Percentiles rank a stretch among this genome's conserved stretches.
Evolutionary conservation across 2,113 vertebrate species (phyloP).

Genomic region (Gambusia affinis): DNA sequence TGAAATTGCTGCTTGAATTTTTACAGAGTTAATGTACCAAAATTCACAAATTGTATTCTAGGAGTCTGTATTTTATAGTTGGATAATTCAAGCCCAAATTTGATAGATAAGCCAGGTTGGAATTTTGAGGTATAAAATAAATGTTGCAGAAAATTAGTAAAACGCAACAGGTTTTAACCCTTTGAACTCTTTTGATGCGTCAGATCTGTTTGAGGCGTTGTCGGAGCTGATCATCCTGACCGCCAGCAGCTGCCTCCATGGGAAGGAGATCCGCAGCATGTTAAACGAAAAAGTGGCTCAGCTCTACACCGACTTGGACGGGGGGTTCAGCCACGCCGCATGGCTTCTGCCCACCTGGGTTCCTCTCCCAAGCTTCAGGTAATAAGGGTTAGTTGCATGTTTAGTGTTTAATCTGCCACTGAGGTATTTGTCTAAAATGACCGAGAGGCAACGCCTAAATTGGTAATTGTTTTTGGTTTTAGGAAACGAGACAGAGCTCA

Average conservation of each 20-base stretch:
- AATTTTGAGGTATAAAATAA: too few relatives aligned
- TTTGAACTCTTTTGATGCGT: not conserved
- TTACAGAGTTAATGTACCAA: not conserved
- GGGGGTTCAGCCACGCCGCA: constrained; percentile 92
- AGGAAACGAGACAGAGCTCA: constrained; percentile 94
- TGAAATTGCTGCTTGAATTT: not conserved
- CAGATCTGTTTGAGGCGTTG: constrained; percentile 94
- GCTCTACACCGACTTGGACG: constrained; percentile 94
- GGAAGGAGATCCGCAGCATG: constrained; percentile 90
- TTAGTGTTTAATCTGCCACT: not conserved
- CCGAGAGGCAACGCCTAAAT: not conserved
- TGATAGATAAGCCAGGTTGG: not conserved
- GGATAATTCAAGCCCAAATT: not conserved
- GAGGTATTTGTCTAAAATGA: not conserved
- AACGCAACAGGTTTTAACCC: not conserved
- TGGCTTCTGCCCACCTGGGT: constrained; percentile 97
- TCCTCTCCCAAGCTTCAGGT: constrained; percentile 98
- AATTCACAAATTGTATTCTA: not conserved
- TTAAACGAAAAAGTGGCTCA: constrained; percentile 90
- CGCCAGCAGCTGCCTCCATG: constrained; percentile 94
- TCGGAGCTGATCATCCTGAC: constrained; percentile 98
- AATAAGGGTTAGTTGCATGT: constrained; percentile 42
- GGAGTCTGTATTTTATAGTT: not conserved
- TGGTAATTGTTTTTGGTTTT: not conserved
- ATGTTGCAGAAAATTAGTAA: not conserved